Evolutionary conservation across 2,888 invertebrate species (phyloP), one percentile per base, ranked within the genome.

Genomic region (Caenorhabditis sp.): DNA sequence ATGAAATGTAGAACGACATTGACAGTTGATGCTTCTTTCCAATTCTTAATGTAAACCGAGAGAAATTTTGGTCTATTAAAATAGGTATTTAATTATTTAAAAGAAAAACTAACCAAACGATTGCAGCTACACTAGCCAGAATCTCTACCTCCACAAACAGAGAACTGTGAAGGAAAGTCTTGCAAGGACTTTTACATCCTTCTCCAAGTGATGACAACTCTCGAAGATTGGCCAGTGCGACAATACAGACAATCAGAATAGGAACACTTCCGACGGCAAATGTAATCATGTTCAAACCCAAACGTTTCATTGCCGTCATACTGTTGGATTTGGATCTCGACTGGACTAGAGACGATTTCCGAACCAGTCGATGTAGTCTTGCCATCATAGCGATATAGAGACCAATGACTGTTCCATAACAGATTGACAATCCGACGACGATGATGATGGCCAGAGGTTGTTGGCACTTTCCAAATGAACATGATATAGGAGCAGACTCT

Each of bases 81-180:
- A n/a, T n/a, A n/a, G n/a, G 26, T 8, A 28, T 7, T 1, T 0
- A 0, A 10, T 24, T 3, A 26, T n/a, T n/a, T 24, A 4, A 58
- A 28, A 14, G 14, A 31, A 31, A 28, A 49, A 54, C 84, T 77
- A 24, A 87, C 90, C 90, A 90, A 41, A 90, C 88, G 38, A 88
- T 85, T 0, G 89, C 90, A 1, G 90, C 89, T 0, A 87, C 80
- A 84, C 89, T 88, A 4, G 90, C 89, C 69, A 88, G 63, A 22
- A 90, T 64, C 54, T 91, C 90, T 2, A 90, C 89, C 82, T 91
- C 80, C n/a, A 90, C 87, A 61, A 88, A 91, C 0, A 90, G 80
- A 8, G 77, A 70, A 59, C 88, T 86, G 41, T 89, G 86, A 8
- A 85, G 54, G 56, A 87, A 91, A 10, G 89, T 89, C 63, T 91